Conservation (phyloP, 1,140 invertebrate genomes). For the Penaeus japonicus region DNA sequence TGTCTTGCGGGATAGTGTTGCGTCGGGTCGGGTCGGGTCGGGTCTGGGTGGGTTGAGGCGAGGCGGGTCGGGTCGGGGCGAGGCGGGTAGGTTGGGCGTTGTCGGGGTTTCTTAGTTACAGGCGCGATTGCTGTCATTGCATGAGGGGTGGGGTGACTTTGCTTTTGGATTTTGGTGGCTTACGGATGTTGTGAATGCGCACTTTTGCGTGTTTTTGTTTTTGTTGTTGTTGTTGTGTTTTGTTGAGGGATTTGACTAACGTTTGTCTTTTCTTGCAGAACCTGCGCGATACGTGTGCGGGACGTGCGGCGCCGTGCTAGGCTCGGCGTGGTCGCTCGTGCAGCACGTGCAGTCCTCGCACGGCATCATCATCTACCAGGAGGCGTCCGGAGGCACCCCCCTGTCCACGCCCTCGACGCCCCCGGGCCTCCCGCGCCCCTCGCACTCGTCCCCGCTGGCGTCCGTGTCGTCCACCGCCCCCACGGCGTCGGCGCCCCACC, state of each 20-base stretch:
- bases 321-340: slow-evolving; percentile 91
- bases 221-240: background rate
- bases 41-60: too few relatives aligned
- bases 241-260: background rate
- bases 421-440: slow-evolving; percentile 61
- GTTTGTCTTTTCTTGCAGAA: slow-evolving; percentile 76
- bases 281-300: slow-evolving; percentile 93
- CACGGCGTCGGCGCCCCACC: slow-evolving; percentile 46
- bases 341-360: slow-evolving; percentile 94
- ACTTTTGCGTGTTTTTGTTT: background rate
- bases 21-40: too few relatives aligned
- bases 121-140: too few relatives aligned
- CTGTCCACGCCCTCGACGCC: slow-evolving; percentile 64
- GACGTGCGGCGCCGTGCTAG: slow-evolving; percentile 88
- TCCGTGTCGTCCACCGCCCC: slow-evolving; percentile 62
- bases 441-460: slow-evolving; percentile 53
- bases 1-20: too few relatives aligned
- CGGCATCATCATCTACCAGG: slow-evolving; percentile 91
- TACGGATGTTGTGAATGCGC: too few relatives aligned
- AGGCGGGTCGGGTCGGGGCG: too few relatives aligned
- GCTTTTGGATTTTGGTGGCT: too few relatives aligned
- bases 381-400: slow-evolving; percentile 62
- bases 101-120: too few relatives aligned
- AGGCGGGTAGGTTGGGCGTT: too few relatives aligned
- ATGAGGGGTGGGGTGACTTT: too few relatives aligned